Evolutionary conservation across 2,797 vertebrate genomes (phyloP), one percentile per base, ranked within the genome.

Genomic region (Urosaurus nigricauda): DNA sequence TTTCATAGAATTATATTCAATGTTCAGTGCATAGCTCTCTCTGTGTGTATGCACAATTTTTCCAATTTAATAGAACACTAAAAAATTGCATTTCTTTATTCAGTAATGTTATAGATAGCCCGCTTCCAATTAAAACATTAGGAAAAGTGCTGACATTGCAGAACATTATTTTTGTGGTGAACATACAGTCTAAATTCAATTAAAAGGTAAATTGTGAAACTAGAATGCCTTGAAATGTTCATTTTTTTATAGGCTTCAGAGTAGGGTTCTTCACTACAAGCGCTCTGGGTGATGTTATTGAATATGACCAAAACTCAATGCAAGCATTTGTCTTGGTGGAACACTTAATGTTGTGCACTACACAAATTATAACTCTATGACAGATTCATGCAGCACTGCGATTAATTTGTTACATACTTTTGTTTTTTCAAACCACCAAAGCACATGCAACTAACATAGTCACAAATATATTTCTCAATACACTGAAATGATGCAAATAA

Each of bases 101-200:
- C 70, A 74, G 5, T 60, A 88, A 83, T 65, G 79, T 75, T 58
- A 74, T 85, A 60, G 24, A 13, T 89, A 91, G 56, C 83, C 89
- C 29, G 7, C 73, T 71, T 87, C 53, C 68, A 60, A 73, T 74
- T 86, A 73, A 60, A 43, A 11, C 87, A 92, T 92, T 94, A 91
- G 86, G 29, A 65, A 87, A 86, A 87, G 85, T 92, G 77, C 82
- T 93, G 82, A 81, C 82, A 68, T 73, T n/a, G 68, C 78, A 79
- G 37, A 92, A 88, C 21, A 2, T 86, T 92, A 88, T 85, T 93
- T 83, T 85, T 88, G 9, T 53, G 85, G 83, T 93, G 87, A 85
- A 58, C 79, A 94, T 88, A 40, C 26, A 87, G 70, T 37, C 82
- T 83, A 92, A 93, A 93, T 88, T 94, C 85, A 84, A 84, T 84